Base-by-base conservation (phyloP, 2,888 invertebrate species). In the Girardia tigrina region DNA sequence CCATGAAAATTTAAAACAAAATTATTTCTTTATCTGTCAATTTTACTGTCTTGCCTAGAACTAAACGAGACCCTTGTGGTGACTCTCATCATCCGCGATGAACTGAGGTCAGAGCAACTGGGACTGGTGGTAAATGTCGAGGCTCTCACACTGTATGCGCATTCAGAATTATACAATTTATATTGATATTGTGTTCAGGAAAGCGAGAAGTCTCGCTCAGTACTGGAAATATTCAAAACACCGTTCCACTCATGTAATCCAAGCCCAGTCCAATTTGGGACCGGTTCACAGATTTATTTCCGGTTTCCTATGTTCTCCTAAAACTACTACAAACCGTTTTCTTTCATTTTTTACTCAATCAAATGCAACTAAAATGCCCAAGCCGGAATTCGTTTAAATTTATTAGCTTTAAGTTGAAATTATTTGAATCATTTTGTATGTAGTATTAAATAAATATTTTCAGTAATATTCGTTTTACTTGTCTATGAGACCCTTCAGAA, bases 211-310 rank as follows among this genome's bases (percentile, higher is more conserved):
- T 56, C 4, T 56, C 56, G 56, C 56, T 56, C 56, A 56, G 23
- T 56, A 56, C 23, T 56, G 56, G 56, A 56, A 56, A 56, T 56
- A 56, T 56, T 56, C 56, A 56, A 23, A 23, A 56, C n/a, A 56
- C n/a, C 56, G 56, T 6, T 56, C 56, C n/a, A 56, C 56, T n/a
- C 56, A 56, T 20, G 23, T 56, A 20, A n/a, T 23, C 6, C 56
- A 56, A 12, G 23, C 4, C n/a, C 56, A 56, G 4, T 23, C n/a
- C n/a, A 4, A 56, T 12, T 56, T 56, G n/a, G 56, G 56, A 8
- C 56, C 56, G 4, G 23, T 56, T 56, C 4, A 56, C n/a, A 56
- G 23, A 56, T 56, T 56, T n/a, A 20, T 56, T 8, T 56, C 56
- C 23, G 56, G 56, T 16, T 2, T 56, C 23, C 23, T 56, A 16